Evolutionary conservation across 2,113 vertebrate genomes (phyloP), one percentile per base, ranked within the genome.

Genomic region (Leuciscus idus): DNA sequence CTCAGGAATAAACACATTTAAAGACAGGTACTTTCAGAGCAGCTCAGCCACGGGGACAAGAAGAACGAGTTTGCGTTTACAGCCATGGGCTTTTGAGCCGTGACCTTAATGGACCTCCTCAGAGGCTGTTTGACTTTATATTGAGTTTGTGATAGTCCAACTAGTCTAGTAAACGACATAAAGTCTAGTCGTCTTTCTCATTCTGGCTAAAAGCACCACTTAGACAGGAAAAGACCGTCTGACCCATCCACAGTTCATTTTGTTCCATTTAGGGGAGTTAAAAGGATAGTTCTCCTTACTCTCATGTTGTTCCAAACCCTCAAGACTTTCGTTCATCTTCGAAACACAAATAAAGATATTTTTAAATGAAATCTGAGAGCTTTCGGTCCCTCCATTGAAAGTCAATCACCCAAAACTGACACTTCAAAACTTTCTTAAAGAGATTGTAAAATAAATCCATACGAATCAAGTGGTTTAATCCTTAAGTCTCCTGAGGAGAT

Each of bases 121-220:
- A 26, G 46, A 86, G 81, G 74, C 83, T 72, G 57, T 83, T 84
- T 75, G 81, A 88, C 68, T 70, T 83, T 88, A 57, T 86, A 86
- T 86, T 84, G 74, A 80, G 74, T 86, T 83, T 86, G 72, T 80
- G 64, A 61, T 74, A 64, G 83, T 43, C 57, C 78, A 70, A 48
- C 68, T 72, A 72, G 68, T 72, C 36, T 43, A 62, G 23, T 12
- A 11, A 11, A 72, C 10, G 0, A 36, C 21, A 43, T 43, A 21
- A n/a, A 12, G 4, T 43, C 21, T 72, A 72, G 68, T 72, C 36
- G 36, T 72, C 33, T n/a, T 23, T 57, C 55, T 57, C 55, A 23
- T 57, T 57, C 19, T 43, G 36, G 19, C 68, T 39, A 36, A 19
- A 70, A 70, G 8, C 8, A 4, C 8, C 19, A 23, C 36, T 70